Percentiles rank a stretch among this genome's conserved stretches.
Conservation (phyloP, 2,113 vertebrate genomes). For the Scophthalmus maximus region DNA sequence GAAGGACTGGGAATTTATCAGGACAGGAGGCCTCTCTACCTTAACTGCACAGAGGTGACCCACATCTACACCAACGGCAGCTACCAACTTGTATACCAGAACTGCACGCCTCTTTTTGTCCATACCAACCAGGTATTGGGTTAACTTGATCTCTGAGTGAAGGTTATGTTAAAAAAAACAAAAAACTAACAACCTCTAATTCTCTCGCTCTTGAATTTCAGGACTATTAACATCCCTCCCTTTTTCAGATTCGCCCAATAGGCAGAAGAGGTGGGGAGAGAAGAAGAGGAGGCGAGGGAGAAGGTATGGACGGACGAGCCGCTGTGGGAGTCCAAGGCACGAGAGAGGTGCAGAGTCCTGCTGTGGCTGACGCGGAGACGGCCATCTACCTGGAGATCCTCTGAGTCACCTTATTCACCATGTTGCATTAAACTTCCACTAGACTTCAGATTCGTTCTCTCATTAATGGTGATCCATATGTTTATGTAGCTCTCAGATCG, state of each 20-base stretch:
- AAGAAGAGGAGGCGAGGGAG: conserved; percentile 51
- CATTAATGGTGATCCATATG: not conserved
- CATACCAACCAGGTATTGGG: conserved; percentile 78
- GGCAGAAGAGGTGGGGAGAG: conserved; percentile 73
- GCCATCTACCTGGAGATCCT: conserved; percentile 83
- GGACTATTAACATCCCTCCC: no score
- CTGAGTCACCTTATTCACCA: conserved; percentile 26
- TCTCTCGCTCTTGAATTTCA: no score
- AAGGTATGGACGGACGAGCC: conserved; percentile 32
- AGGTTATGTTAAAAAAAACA: no score
- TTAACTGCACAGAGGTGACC: conserved; percentile 84
- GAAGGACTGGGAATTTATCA: conserved; percentile 69
- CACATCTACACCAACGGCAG: conserved; percentile 85
- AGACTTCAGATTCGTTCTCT: no score
- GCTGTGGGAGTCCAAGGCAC: conserved; percentile 34
- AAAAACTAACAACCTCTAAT: not conserved
- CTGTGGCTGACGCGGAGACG: conserved; percentile 68
- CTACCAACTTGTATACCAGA: conserved; percentile 85
- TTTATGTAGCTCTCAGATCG: not conserved
- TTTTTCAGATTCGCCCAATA: conserved; percentile 64
- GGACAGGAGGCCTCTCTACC: conserved; percentile 79
- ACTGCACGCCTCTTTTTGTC: conserved; percentile 83
- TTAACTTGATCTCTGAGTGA: not conserved
- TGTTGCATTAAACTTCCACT: not conserved
- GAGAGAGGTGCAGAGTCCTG: conserved; percentile 47